These are phyloP conservation scores for Heliconius hermathena DNA, from an alignment of 1,140 invertebrate genomes.

Conservation along the genomic window DNA sequence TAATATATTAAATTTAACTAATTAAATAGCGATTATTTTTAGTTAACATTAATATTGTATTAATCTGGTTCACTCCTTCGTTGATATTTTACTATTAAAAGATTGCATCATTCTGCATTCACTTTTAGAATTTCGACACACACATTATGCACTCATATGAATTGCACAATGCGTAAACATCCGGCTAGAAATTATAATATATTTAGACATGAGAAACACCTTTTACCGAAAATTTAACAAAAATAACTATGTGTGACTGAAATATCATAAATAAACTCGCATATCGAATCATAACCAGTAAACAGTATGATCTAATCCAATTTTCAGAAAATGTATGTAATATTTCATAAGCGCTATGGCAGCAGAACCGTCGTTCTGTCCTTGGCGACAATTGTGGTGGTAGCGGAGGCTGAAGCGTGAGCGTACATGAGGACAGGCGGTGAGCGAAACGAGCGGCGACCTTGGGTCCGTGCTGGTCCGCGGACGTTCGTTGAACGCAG, in stretches of 20 bases:
- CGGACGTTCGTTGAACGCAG: conserved; percentile 79
- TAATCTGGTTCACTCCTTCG: conserved; percentile 46
- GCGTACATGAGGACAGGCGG: conserved; percentile 51
- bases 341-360: not conserved
- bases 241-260: not conserved
- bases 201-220: not conserved
- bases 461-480: conserved; percentile 72
- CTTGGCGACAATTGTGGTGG: conserved; percentile 2
- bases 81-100: conserved; percentile 70
- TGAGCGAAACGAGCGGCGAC: conserved; percentile 71
- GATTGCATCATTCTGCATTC: conserved; percentile 72
- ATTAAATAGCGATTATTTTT: not conserved
- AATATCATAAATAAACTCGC: not conserved
- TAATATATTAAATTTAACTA: not conserved
- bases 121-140: conserved; percentile 75
- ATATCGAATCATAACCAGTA: too few species aligned
- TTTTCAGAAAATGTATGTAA: too few species aligned
- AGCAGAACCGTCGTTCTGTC: not conserved
- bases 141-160: conserved; percentile 48
- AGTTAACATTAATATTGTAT: not conserved
- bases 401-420: conserved; percentile 41
- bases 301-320: too few species aligned
- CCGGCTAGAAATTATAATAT: conserved; percentile 55
- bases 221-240: not conserved
- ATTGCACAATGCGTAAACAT: conserved; percentile 75